A percentile compares a stretch with the other conserved stretches of the same genome.
Conservation (phyloP, 2,797 vertebrate genomes). For the Esox lucius region DNA sequence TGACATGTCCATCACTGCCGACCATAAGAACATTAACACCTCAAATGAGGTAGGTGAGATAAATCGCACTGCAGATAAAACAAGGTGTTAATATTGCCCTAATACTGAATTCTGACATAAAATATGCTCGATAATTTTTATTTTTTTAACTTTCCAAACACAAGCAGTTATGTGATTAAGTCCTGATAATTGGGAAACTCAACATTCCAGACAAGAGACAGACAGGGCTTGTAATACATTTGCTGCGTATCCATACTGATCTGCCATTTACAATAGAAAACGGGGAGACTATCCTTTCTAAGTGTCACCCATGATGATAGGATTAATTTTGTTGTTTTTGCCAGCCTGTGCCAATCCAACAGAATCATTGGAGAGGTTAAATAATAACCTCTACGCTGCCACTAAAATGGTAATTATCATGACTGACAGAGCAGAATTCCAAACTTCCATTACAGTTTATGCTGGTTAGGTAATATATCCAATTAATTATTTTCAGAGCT, state of each 20-base stretch:
- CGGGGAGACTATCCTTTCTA: background rate
- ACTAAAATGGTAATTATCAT: too few relatives aligned
- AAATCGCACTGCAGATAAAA: background rate
- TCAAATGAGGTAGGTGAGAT: background rate
- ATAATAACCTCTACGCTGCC: too few relatives aligned
- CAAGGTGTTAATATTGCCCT: background rate
- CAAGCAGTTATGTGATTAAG: background rate
- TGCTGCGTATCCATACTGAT: background rate
- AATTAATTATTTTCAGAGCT: too few relatives aligned
- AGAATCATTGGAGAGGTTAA: too few relatives aligned
- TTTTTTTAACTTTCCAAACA: background rate
- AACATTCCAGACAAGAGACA: background rate
- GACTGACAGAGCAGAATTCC: too few relatives aligned
- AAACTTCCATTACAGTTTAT: too few relatives aligned
- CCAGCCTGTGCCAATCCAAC: too few relatives aligned
- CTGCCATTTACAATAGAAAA: background rate
- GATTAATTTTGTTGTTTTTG: too few relatives aligned
- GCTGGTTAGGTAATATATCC: too few relatives aligned
- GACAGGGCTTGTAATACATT: background rate
- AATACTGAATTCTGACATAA: background rate
- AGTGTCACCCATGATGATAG: background rate
- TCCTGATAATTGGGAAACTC: background rate
- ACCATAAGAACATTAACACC: background rate
- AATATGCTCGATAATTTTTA: too few relatives aligned
- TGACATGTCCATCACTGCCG: background rate